Base-by-base conservation (phyloP, 2,888 invertebrate species). In the Graphium colonna region DNA sequence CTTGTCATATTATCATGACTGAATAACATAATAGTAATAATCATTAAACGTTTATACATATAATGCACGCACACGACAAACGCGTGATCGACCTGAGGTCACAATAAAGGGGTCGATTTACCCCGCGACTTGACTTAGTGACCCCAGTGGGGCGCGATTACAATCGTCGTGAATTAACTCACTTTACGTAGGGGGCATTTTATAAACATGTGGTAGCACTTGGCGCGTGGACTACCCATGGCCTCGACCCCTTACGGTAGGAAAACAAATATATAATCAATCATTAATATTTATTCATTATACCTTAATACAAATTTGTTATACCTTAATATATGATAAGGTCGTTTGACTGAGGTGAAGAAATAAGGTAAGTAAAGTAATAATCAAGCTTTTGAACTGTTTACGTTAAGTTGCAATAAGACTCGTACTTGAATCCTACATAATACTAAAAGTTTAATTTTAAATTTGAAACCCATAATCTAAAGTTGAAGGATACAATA, bases 221-320 rank as follows among this genome's bases (percentile, higher is more conserved):
- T 57, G 77, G 76, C 80, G 77, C 80, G 83, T 80, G 21, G 39
- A 40, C 45, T 9, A 17, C 45, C 79, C 87, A 86, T 84, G 87
- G 77, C n/a, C 21, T 21, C 21, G 2, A 21, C 21, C 21, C 21
- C 21, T 21, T 21, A 21, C 5, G 5, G 5, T 21, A 21, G 21
- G 5, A 21, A 21, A 21, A 3, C 2, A 21, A 21, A 21, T 21
- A 5, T 21, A 21, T 21, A 21, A 21, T 21, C 2, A 21, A 21
- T 21, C 21, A 21, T 3, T 21, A 21, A n/a, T 16, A 3, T 13
- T 8, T 44, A 5, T 10, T 10, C 15, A 13, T 15, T 12, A 28
- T 28, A 21, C 5, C 21, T 21, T 5, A 21, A 21, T 21, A 21
- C 5, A 21, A 21, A 5, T 21, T 3, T 3, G 2, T 21, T 21